Evolutionary conservation across 2,888 invertebrate species (phyloP).

Genomic region (Phortica okadai): DNA sequence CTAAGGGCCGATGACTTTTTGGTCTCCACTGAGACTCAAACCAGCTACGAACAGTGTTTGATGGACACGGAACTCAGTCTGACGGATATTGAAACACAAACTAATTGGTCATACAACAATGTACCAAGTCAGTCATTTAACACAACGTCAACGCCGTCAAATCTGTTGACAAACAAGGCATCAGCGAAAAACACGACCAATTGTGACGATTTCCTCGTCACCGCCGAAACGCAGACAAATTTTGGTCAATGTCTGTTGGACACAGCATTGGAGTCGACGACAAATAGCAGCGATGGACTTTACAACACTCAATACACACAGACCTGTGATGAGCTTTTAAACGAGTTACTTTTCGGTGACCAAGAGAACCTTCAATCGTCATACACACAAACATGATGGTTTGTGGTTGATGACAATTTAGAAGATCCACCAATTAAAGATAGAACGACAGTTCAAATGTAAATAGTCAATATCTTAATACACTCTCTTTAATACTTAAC

Average conservation of each 20-base stretch:
- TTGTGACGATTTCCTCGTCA: constrained; percentile 78
- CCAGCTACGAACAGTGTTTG: constrained; percentile 78
- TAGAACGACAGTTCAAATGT: neutral
- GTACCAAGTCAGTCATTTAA: neutral
- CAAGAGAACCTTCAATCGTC: constrained; percentile 73
- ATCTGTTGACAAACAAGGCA: neutral
- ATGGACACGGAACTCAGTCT: constrained; percentile 77
- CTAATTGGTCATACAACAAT: constrained; percentile 77
- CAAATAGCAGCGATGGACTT: constrained; percentile 49
- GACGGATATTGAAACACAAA: constrained; percentile 82
- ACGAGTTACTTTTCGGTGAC: constrained; percentile 66
- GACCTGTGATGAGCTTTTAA: constrained; percentile 72
- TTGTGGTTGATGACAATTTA: neutral
- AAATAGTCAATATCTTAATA: neutral
- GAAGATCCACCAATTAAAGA: neutral
- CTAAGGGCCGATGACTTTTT: constrained; percentile 72
- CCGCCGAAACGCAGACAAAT: constrained; percentile 80
- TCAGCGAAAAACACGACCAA: neutral
- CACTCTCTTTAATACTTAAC: neutral
- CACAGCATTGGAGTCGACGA: constrained; percentile 40
- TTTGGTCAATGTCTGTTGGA: constrained; percentile 66
- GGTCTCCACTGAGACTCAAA: constrained; percentile 71
- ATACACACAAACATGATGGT: constrained; percentile 67
- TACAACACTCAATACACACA: constrained; percentile 74
- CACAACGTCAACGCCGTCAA: neutral